Evolutionary conservation across 2,113 vertebrate genomes (phyloP).

Genomic region (Cromileptes altivelis): DNA sequence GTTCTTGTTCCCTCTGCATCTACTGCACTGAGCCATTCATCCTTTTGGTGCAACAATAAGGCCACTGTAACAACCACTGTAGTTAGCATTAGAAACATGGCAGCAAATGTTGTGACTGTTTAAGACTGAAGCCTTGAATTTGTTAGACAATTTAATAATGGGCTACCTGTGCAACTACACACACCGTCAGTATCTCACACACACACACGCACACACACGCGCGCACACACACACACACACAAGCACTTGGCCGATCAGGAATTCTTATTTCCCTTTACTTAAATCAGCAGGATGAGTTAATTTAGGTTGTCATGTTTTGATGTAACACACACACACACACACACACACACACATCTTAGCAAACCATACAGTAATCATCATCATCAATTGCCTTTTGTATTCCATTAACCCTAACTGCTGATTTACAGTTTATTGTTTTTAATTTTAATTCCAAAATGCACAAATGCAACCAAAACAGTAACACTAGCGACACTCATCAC

Average conservation of each 20-base stretch:
- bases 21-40: constrained; percentile 45
- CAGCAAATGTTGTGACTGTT: background rate
- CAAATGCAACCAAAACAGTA: background rate
- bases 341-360: too few species aligned
- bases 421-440: too few species aligned
- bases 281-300: too few species aligned
- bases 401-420: background rate
- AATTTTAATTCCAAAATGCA: background rate
- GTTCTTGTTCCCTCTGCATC: constrained; percentile 56
- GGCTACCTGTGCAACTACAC: constrained; percentile 15
- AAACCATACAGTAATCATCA: background rate
- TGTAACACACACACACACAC: too few species aligned
- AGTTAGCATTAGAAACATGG: background rate
- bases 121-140: background rate
- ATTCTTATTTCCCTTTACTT: too few species aligned
- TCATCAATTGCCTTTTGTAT: background rate
- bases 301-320: too few species aligned
- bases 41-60: constrained; percentile 18
- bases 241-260: too few species aligned
- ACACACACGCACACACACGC: background rate
- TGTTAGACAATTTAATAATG: background rate
- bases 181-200: background rate
- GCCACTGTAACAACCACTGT: constrained; percentile 27
- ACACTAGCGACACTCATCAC: background rate
- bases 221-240: background rate